Evolutionary conservation across 2,797 vertebrate genomes (phyloP).

Genomic region (Falco cherrug): DNA sequence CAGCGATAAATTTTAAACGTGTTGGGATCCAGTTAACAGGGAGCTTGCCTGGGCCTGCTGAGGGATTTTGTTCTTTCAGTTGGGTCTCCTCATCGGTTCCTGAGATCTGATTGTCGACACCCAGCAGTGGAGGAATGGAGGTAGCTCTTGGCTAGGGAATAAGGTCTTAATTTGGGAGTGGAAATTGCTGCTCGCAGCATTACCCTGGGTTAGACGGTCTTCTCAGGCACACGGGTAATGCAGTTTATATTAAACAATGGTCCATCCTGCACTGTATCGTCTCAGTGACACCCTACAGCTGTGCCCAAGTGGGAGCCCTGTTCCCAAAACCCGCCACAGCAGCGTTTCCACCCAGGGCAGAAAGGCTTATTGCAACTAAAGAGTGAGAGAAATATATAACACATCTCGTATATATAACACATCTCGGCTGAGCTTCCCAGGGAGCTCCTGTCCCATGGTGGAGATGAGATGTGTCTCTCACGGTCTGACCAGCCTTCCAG

Average conservation of each 20-base stretch:
- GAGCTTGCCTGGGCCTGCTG: not conserved
- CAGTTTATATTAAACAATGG: not conserved
- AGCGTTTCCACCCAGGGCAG: not conserved
- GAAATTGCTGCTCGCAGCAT: not conserved
- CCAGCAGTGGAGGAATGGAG: not conserved
- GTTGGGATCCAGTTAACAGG: not conserved
- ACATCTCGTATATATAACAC: accelerated
- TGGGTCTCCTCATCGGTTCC: not conserved
- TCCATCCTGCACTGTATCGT: not conserved
- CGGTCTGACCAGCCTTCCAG: not conserved
- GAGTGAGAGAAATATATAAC: not conserved
- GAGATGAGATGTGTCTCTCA: not conserved
- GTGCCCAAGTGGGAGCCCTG: not conserved
- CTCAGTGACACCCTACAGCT: not conserved
- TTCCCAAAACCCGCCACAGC: not conserved
- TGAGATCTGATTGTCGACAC: not conserved
- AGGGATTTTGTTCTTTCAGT: not conserved
- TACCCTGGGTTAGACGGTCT: not conserved
- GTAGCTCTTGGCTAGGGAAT: not conserved
- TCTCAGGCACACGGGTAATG: not conserved
- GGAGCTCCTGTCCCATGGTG: not conserved
- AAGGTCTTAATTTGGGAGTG: not conserved
- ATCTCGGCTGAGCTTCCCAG: not conserved
- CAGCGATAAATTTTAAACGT: not conserved
- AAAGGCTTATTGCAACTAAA: not conserved